These are phyloP conservation scores for Platycheirus rosarum DNA, from an alignment of 2,888 invertebrate genomes.

Conservation along the genomic window DNA sequence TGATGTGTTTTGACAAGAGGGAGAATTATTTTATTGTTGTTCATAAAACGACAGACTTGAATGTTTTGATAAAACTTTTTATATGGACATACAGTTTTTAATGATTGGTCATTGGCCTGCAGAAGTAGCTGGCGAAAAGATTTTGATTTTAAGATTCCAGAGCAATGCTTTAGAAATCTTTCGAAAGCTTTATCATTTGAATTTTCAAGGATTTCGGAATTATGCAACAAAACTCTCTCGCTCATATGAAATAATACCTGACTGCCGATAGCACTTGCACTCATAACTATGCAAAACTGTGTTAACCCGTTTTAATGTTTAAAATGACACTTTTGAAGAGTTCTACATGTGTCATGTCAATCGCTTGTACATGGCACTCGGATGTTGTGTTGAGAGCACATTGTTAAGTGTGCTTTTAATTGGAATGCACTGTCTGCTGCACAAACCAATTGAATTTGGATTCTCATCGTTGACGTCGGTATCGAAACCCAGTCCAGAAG, in stretches of 20 bases:
- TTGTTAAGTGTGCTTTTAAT: constrained; percentile 73
- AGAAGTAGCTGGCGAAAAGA: no score
- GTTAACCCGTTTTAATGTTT: constrained; percentile 60
- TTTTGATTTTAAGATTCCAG: no score
- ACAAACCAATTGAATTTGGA: constrained; percentile 65
- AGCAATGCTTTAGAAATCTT: no score
- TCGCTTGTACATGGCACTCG: constrained; percentile 28
- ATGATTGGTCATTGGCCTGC: no score
- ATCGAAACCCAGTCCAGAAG: constrained; percentile 1
- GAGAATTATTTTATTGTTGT: constrained; percentile 55
- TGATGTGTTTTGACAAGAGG: constrained; percentile 51
- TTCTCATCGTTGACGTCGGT: constrained; percentile 13
- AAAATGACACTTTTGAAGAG: constrained; percentile 73
- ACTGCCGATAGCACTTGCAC: neutral
- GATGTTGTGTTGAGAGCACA: constrained; percentile 52
- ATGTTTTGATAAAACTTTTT: no score
- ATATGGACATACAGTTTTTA: no score
- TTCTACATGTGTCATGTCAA: constrained; percentile 68
- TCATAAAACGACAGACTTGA: no score
- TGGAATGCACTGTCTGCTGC: constrained; percentile 72
- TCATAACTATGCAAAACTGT: constrained; percentile 34
- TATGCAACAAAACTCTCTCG: no score
- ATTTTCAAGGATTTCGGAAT: no score
- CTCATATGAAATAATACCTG: constrained; percentile 1
- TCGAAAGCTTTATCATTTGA: no score